Evolutionary conservation across 2,888 invertebrate genomes (phyloP).

Genomic region (Laothoe populi): DNA sequence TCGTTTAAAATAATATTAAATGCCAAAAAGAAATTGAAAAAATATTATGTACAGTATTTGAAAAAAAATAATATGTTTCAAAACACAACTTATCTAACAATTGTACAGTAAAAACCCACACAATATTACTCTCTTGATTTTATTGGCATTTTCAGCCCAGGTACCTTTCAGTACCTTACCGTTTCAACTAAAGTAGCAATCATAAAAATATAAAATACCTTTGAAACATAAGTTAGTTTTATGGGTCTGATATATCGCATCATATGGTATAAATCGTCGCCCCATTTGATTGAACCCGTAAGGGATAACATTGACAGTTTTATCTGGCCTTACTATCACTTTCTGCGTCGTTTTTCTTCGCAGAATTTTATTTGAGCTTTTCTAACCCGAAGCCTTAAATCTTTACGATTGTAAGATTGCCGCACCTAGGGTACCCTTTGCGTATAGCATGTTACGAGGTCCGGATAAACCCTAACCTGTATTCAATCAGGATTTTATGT

Average conservation of each 20-base stretch:
- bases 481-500: conserved; percentile 21
- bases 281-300: conserved; percentile 49
- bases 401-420: conserved; percentile 23
- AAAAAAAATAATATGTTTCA: no score
- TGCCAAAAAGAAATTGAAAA: no score
- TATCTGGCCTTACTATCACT: conserved; percentile 56
- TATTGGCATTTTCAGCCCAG: no score
- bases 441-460: background rate
- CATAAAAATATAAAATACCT: background rate
- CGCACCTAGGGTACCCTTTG: background rate
- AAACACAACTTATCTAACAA: no score
- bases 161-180: no score
- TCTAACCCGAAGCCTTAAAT: conserved; percentile 32
- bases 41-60: no score
- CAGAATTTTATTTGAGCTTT: conserved; percentile 44
- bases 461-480: conserved; percentile 1
- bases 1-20: no score
- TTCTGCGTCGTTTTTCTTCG: conserved; percentile 42
- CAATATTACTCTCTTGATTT: no score
- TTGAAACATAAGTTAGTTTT: background rate
- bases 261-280: conserved; percentile 36
- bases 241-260: conserved; percentile 16
- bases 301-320: conserved; percentile 54
- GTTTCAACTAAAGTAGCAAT: background rate
- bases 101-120: no score